phyloP scores from a whole-genome alignment of 2,888 invertebrate species.

The Tetheella fluctuosa region DNA sequence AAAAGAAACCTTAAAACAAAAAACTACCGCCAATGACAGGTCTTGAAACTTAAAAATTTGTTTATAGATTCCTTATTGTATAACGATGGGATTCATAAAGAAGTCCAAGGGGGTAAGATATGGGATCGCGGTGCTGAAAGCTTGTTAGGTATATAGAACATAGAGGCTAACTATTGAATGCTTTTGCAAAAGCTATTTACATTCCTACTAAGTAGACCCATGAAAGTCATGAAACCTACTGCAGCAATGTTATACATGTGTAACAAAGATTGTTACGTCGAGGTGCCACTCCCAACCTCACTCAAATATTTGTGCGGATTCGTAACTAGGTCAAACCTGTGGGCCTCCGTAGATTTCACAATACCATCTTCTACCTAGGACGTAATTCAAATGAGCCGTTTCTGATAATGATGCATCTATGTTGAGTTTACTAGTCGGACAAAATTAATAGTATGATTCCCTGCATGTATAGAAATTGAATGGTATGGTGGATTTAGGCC shows the following conservation, averaged over 20 bases:
- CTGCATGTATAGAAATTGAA: slow-evolving; percentile 52
- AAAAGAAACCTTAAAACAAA: no score
- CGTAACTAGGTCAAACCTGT: slow-evolving; percentile 68
- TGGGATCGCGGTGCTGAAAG: no score
- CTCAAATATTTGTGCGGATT: slow-evolving; percentile 66
- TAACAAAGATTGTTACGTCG: slow-evolving; percentile 51
- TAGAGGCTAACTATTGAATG: no score
- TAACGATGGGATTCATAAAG: no score
- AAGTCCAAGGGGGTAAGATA: no score
- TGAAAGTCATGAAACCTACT: slow-evolving; percentile 22
- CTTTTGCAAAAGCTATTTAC: no score
- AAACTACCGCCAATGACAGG: no score
- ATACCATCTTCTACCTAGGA: slow-evolving; percentile 34
- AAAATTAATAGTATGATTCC: slow-evolving; percentile 50
- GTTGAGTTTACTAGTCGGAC: slow-evolving; percentile 45
- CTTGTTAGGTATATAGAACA: no score
- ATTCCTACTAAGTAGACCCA: slow-evolving; percentile 1
- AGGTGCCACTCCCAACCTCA: slow-evolving; percentile 67
- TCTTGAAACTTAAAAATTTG: no score
- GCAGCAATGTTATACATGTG: slow-evolving; percentile 21
- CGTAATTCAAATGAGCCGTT: slow-evolving; percentile 42
- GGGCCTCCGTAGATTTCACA: slow-evolving; percentile 40
- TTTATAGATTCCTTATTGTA: no score
- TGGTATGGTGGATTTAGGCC: slow-evolving; percentile 52
- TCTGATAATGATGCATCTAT: slow-evolving; percentile 41